Conservation (phyloP, 2,113 vertebrate genomes). For the Heterochromis multidens region DNA sequence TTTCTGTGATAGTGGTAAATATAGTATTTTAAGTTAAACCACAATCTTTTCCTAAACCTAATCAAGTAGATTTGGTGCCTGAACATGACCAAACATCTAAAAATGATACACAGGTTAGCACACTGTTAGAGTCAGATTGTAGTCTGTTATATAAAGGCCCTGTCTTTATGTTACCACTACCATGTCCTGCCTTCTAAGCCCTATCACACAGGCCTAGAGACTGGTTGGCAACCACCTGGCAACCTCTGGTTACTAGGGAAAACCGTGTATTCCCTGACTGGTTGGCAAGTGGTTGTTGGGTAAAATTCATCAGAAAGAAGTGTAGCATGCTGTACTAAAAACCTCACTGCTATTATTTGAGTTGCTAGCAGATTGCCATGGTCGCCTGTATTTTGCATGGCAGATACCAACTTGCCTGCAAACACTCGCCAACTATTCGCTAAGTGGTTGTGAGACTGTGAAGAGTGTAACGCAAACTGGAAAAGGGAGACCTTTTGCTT, state of each 20-base stretch:
- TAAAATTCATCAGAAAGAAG: neutral
- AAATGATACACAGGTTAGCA: neutral
- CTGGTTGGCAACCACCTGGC: neutral
- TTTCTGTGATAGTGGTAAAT: neutral
- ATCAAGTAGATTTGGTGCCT: neutral
- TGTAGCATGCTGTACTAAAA: neutral
- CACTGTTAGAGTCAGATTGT: neutral
- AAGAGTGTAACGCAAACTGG: neutral
- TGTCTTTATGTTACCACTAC: neutral
- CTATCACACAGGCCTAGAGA: neutral
- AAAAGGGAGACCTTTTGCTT: neutral
- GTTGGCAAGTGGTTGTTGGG: neutral
- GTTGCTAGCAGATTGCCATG: neutral
- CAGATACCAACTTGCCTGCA: neutral
- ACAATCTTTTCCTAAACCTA: neutral
- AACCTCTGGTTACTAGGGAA: neutral
- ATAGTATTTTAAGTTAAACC: neutral
- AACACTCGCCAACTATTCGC: accelerated
- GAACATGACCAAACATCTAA: neutral
- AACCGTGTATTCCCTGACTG: neutral
- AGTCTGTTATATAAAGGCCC: neutral
- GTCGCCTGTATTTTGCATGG: neutral
- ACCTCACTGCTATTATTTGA: neutral
- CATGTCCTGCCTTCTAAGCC: neutral
- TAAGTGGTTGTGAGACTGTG: neutral